Evolutionary conservation across 2,888 invertebrate species (phyloP), one percentile per base, ranked within the genome.

Genomic region (Stenodema calcarata): DNA sequence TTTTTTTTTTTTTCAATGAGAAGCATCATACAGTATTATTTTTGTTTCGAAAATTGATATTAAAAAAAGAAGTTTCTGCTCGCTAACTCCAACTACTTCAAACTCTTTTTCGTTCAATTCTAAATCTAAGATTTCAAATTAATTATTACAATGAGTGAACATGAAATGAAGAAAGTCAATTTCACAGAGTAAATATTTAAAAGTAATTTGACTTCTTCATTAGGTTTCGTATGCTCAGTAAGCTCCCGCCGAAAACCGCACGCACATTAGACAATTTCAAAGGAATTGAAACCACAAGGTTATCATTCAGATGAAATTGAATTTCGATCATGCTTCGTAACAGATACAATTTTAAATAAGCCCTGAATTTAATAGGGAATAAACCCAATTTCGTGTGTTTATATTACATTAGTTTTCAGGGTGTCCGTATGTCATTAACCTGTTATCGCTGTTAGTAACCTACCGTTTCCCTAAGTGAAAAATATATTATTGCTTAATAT

Each of bases 401-500:
- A 35, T 35, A 35, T 35, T 35, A 35, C 7, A n/a, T n/a, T n/a
- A n/a, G n/a, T n/a, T n/a, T n/a, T n/a, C n/a, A n/a, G n/a, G n/a
- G n/a, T n/a, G n/a, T n/a, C n/a, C n/a, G n/a, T n/a, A n/a, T n/a
- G n/a, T n/a, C n/a, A n/a, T n/a, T n/a, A n/a, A n/a, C n/a, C n/a
- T n/a, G n/a, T n/a, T n/a, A n/a, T n/a, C n/a, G n/a, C n/a, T n/a
- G n/a, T n/a, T n/a, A n/a, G n/a, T n/a, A n/a, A n/a, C n/a, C n/a
- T n/a, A n/a, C n/a, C n/a, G n/a, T n/a, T n/a, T n/a, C 35, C 76
- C 85, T 85, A 84, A 44, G 27, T 75, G 47, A 85, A 85, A 85
- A 85, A 85, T 85, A 85, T 85, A 85, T 85, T 85, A 85, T 85
- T 85, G 85, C 85, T 85, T 85, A 54, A 35, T 75, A 44, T 75